Conservation (phyloP, 2,113 vertebrate genomes). For the Turdus rufiventris region DNA sequence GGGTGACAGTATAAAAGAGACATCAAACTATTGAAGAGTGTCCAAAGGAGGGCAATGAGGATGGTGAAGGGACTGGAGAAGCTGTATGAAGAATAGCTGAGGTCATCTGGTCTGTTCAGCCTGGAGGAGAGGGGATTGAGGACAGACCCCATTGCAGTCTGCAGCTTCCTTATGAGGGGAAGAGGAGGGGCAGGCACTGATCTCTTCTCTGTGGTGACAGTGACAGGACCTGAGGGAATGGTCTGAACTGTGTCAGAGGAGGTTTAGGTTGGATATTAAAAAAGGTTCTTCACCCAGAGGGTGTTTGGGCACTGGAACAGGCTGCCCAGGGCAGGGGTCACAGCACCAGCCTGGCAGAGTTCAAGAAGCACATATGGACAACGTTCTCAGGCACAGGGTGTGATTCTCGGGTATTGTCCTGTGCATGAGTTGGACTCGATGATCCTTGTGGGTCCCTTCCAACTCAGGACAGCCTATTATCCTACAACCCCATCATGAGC, state of each 20-base stretch:
- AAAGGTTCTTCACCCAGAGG: neutral
- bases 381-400: accelerated
- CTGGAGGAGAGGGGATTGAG: neutral
- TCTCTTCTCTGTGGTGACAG: accelerated
- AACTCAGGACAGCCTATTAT: neutral
- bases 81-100: accelerated
- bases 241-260: accelerated
- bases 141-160: accelerated
- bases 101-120: neutral
- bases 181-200: neutral
- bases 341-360: neutral
- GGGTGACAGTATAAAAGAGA: too few species aligned
- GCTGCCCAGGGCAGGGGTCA: too few species aligned
- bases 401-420: neutral
- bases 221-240: accelerated
- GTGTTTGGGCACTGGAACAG: neutral
- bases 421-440: neutral
- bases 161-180: neutral
- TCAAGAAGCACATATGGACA: accelerated
- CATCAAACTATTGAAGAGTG: accelerated
- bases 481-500: neutral
- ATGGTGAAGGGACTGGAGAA: neutral
- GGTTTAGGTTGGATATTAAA: accelerated
- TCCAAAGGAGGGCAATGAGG: accelerated
- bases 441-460: neutral